Conservation (phyloP, 2,113 vertebrate genomes). For the Bos javanicus region DNA sequence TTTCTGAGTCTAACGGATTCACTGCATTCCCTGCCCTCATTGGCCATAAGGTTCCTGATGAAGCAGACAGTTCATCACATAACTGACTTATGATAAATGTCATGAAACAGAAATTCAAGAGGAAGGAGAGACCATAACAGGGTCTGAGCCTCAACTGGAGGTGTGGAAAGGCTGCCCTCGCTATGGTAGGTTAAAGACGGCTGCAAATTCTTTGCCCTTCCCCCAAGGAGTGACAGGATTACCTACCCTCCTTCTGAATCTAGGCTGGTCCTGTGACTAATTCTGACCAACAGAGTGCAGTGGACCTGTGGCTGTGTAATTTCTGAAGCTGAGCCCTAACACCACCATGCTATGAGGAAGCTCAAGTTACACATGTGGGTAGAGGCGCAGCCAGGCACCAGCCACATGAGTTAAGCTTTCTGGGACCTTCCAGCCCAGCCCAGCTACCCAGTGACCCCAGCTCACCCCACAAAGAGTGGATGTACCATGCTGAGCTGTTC, state of each 20-base stretch:
- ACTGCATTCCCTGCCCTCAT: not conserved
- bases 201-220: too few species aligned
- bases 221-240: not conserved
- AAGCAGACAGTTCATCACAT: not conserved
- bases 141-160: not conserved
- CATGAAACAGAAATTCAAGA: not conserved
- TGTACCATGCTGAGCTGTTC: not conserved
- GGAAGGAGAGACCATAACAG: too few species aligned
- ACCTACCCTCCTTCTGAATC: not conserved
- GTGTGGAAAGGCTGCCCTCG: not conserved
- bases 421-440: not conserved
- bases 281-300: rapidly evolving
- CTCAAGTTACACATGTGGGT: not conserved
- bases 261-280: not conserved
- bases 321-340: not conserved
- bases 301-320: not conserved
- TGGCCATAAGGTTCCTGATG: not conserved
- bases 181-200: not conserved
- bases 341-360: not conserved
- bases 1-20: not conserved
- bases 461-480: not conserved
- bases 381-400: not conserved
- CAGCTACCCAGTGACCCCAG: not conserved
- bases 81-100: not conserved
- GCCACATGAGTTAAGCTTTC: not conserved